Evolutionary conservation across 1,140 invertebrate genomes (phyloP).

Genomic region (Drosophila mauritiana): DNA sequence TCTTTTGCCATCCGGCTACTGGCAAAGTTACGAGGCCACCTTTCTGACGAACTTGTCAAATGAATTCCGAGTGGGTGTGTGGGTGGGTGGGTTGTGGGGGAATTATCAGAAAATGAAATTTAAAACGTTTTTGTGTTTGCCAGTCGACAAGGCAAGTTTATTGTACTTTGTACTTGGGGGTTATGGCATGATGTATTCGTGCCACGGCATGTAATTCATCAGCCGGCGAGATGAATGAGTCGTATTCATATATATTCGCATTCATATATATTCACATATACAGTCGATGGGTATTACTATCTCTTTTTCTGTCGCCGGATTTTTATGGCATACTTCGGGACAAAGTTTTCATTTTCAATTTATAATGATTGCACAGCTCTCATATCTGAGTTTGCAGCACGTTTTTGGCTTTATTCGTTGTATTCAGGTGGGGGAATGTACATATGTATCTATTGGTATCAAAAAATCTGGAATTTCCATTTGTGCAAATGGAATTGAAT

Average conservation of each 20-base stretch:
- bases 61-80: slow-evolving; percentile 48
- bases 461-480: slow-evolving; percentile 69
- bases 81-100: background rate
- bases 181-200: slow-evolving; percentile 32
- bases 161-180: slow-evolving; percentile 6
- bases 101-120: slow-evolving; percentile 80
- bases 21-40: slow-evolving; percentile 36
- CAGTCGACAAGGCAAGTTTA: slow-evolving; percentile 25
- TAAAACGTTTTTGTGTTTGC: slow-evolving; percentile 57
- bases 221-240: slow-evolving; percentile 20
- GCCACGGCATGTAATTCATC: slow-evolving; percentile 28
- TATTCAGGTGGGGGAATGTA: background rate
- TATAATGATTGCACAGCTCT: slow-evolving; percentile 16
- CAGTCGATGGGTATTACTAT: slow-evolving; percentile 15
- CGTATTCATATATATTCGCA: background rate
- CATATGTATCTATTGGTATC: slow-evolving; percentile 16
- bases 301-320: slow-evolving; percentile 3
- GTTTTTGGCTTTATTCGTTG: background rate
- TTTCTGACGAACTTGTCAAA: slow-evolving; percentile 64
- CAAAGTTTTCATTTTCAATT: slow-evolving; percentile 20
- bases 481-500: slow-evolving; percentile 73
- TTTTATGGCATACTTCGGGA: slow-evolving; percentile 11
- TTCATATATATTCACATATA: background rate
- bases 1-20: slow-evolving; percentile 10
- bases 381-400: slow-evolving; percentile 8